phyloP scores from a whole-genome alignment of 2,797 vertebrate genomes.

The Pantherophis vulpinus region DNA sequence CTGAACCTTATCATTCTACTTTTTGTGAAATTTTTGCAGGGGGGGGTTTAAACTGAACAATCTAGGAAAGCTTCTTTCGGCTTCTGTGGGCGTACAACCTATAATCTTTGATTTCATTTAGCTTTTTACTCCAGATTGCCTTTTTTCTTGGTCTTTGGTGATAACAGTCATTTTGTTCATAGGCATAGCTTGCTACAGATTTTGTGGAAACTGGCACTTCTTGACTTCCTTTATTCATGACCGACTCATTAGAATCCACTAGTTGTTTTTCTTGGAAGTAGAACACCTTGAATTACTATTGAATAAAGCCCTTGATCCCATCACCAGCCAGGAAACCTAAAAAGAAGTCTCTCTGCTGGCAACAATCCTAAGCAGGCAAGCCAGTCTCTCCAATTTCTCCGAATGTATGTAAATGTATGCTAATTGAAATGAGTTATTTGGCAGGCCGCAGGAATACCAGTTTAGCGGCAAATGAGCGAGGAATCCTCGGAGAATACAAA shows the following conservation, averaged over 20 bases:
- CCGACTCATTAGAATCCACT: not conserved
- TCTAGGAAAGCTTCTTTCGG: not conserved
- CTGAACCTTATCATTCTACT: not conserved
- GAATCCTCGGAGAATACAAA: slow-evolving; percentile 52
- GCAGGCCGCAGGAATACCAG: slow-evolving; percentile 41
- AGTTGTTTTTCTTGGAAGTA: not conserved
- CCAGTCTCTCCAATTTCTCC: slow-evolving; percentile 7
- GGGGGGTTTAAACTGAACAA: not conserved
- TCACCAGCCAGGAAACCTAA: not conserved
- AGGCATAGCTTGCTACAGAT: not conserved
- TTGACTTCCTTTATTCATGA: not conserved
- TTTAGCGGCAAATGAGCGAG: slow-evolving; percentile 54
- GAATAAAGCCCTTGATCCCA: not conserved
- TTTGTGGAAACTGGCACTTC: not conserved
- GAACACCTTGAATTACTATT: not conserved
- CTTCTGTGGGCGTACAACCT: not conserved
- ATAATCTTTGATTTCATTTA: not conserved
- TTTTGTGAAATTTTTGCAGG: not conserved
- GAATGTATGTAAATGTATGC: slow-evolving; percentile 52
- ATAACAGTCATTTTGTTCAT: not conserved
- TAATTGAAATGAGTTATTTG: slow-evolving; percentile 60
- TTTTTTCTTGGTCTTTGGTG: not conserved
- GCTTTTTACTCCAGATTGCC: not conserved
- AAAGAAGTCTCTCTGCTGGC: slow-evolving; percentile 8
- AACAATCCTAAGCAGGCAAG: not conserved